phyloP scores from a whole-genome alignment of 2,113 vertebrate genomes.

The Cyprinodon variegatus region DNA sequence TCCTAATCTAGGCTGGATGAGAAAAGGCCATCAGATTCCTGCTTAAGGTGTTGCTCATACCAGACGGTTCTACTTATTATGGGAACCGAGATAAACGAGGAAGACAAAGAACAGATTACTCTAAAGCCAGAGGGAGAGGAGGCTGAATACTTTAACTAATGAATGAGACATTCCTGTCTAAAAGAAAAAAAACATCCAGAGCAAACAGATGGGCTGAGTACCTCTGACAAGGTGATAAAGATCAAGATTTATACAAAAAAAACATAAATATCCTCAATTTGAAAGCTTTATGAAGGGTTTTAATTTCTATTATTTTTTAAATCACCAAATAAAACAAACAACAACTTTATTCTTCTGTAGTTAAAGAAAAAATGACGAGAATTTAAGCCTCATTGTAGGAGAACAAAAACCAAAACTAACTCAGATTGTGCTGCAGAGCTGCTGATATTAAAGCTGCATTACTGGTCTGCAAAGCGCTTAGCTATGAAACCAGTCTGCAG shows the following conservation, averaged over 20 bases:
- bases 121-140: background rate
- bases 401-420: background rate
- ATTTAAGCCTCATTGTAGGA: background rate
- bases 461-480: background rate
- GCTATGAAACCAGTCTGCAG: constrained; percentile 3
- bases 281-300: no score
- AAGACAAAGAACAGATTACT: constrained; percentile 38
- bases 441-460: background rate
- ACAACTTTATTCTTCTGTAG: background rate
- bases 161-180: background rate
- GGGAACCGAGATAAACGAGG: background rate
- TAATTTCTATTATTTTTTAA: background rate
- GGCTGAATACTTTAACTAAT: background rate
- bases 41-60: constrained; percentile 55
- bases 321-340: background rate
- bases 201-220: background rate
- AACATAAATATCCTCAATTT: no score
- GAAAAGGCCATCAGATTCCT: constrained; percentile 52
- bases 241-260: no score
- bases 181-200: background rate
- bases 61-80: background rate
- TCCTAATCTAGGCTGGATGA: constrained; percentile 42
- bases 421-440: background rate
- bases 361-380: background rate
- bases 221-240: no score